These are phyloP conservation scores for Aurelia sp. DNA, from an alignment of 30 jellyfish, hydroid and myxozoan genomes.

Conservation along the genomic window DNA sequence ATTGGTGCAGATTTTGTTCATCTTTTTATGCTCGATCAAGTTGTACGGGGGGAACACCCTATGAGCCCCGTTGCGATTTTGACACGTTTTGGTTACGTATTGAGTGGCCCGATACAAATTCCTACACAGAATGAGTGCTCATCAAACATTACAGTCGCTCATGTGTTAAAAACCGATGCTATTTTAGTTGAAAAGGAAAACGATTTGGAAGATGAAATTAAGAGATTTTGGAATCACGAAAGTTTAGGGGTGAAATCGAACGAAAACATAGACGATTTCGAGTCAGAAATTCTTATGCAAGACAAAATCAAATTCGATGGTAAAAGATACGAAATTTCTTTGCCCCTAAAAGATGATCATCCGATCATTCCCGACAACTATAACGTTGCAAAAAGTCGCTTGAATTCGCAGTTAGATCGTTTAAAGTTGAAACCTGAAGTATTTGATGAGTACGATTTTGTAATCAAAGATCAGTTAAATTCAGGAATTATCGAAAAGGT, in stretches of 20 bases:
- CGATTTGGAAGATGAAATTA: not conserved
- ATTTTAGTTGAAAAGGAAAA: not conserved
- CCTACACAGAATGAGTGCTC: slow-evolving; percentile 1
- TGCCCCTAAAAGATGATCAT: not conserved
- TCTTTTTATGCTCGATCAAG: slow-evolving; percentile 6
- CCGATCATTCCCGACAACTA: slow-evolving; percentile 13
- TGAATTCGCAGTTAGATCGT: not conserved
- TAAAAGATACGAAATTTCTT: slow-evolving; percentile 8
- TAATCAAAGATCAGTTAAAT: slow-evolving; percentile 19
- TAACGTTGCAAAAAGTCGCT: slow-evolving; percentile 4
- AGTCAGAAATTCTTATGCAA: not conserved
- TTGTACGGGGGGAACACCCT: slow-evolving; percentile 28
- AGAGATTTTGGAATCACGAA: slow-evolving; percentile 32
- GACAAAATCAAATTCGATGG: slow-evolving; percentile 7
- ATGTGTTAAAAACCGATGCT: slow-evolving; percentile 6
- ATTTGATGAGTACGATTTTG: slow-evolving; percentile 10
- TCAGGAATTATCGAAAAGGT: slow-evolving; percentile 27
- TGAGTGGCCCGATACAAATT: slow-evolving; percentile 36
- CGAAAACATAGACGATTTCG: not conserved
- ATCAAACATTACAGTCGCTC: slow-evolving; percentile 34
- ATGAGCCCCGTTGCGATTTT: slow-evolving; percentile 24
- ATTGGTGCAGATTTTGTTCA: slow-evolving; percentile 25
- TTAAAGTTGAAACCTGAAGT: slow-evolving; percentile 22
- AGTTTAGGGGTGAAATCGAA: not conserved
- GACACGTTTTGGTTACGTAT: slow-evolving; percentile 18